Conservation (phyloP, 2,113 vertebrate species). For the Pollachius pollachius region DNA sequence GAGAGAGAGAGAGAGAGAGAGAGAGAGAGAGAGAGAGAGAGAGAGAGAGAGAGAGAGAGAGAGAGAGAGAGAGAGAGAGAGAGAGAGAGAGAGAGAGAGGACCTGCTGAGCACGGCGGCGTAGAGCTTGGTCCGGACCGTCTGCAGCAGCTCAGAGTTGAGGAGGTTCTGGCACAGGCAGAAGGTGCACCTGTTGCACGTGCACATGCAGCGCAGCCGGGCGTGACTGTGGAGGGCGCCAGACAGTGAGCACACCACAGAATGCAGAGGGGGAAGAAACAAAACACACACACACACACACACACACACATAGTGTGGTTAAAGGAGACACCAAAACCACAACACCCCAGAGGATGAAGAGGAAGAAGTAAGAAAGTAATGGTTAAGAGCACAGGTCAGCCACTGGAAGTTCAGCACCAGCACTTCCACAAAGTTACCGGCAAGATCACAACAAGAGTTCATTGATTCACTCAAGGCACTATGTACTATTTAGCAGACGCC, state of each 20-base stretch:
- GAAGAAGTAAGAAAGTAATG: not conserved
- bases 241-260: constrained; percentile 69
- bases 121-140: constrained; percentile 99
- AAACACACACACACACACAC: not conserved
- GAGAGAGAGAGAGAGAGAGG: constrained; percentile 43
- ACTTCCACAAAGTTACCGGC: not conserved
- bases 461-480: not conserved
- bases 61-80: constrained; percentile 43
- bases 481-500: too few species aligned
- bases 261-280: constrained; percentile 2
- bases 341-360: not conserved
- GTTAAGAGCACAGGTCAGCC: not conserved
- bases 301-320: not conserved
- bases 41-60: constrained; percentile 50
- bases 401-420: not conserved
- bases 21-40: constrained; percentile 44
- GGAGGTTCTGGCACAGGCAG: constrained; percentile 99
- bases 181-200: constrained; percentile 98
- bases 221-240: constrained; percentile 89
- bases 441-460: not conserved
- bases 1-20: constrained; percentile 38
- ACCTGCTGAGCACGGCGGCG: constrained; percentile 97
- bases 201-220: constrained; percentile 98
- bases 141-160: constrained; percentile 98
- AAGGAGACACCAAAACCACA: too few species aligned